A percentile compares a stretch with the other conserved stretches of the same genome.
Conservation (phyloP, 1,140 invertebrate species). For the Leptinotarsa undecemlineata region DNA sequence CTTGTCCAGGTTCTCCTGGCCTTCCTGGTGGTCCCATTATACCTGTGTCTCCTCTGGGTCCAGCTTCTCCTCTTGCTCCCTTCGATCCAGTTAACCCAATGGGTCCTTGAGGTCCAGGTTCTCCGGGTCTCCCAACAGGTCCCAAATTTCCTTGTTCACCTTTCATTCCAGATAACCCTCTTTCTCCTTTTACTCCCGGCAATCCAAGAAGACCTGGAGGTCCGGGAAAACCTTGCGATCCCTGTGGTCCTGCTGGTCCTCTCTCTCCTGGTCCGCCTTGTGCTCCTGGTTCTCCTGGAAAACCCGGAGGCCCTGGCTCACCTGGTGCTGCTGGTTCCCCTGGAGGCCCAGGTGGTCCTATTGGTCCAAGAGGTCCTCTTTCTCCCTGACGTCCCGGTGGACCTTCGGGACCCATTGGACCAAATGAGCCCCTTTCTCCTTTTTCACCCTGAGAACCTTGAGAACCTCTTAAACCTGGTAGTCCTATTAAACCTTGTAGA, state of each 20-base stretch:
- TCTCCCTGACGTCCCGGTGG: slow-evolving; percentile 63
- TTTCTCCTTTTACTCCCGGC: slow-evolving; percentile 74
- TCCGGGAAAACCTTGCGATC: slow-evolving; percentile 68
- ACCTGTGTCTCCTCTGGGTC: slow-evolving; percentile 74
- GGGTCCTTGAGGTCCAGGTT: slow-evolving; percentile 65
- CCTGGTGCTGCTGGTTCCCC: slow-evolving; percentile 77
- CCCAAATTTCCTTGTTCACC: slow-evolving; percentile 71
- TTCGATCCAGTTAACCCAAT: slow-evolving; percentile 73
- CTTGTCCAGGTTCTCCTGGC: slow-evolving; percentile 70
- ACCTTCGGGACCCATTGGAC: slow-evolving; percentile 68
- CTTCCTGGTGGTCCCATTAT: slow-evolving; percentile 71
- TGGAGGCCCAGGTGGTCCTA: slow-evolving; percentile 72
- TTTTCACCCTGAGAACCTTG: slow-evolving; percentile 70
- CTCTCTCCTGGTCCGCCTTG: slow-evolving; percentile 71
- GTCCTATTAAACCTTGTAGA: slow-evolving; percentile 70
- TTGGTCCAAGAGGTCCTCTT: slow-evolving; percentile 68
- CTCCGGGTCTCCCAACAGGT: slow-evolving; percentile 60
- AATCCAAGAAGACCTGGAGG: slow-evolving; percentile 68
- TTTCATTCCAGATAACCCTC: slow-evolving; percentile 69
- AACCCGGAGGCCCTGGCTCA: slow-evolving; percentile 72
- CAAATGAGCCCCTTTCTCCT: slow-evolving; percentile 69
- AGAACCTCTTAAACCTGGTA: slow-evolving; percentile 70
- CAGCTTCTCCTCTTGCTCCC: slow-evolving; percentile 74
- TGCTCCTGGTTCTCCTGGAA: slow-evolving; percentile 73
- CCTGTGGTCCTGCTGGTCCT: slow-evolving; percentile 63